Conservation (phyloP, 2,113 vertebrate species). For the Amblyopsis rosae region DNA sequence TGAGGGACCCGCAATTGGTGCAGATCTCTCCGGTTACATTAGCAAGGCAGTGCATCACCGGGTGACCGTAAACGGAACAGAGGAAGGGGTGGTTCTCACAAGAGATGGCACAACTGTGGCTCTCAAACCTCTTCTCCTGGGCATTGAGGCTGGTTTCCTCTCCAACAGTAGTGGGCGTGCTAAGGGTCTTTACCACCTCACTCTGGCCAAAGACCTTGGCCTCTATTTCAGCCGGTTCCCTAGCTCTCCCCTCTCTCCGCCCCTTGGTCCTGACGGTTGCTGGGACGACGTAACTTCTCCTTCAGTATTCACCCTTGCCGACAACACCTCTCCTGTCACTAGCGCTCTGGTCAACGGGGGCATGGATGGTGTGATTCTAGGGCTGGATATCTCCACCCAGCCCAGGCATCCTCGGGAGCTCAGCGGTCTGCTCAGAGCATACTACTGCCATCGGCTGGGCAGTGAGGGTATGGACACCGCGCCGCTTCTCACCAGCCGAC, state of each 20-base stretch:
- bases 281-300: slow-evolving; percentile 81
- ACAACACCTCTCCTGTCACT: slow-evolving; percentile 60
- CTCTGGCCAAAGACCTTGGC: slow-evolving; percentile 71
- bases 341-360: slow-evolving; percentile 81
- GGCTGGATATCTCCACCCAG: slow-evolving; percentile 56
- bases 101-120: slow-evolving; percentile 85
- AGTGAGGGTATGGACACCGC: slow-evolving; percentile 15
- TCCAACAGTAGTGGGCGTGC: not conserved
- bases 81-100: slow-evolving; percentile 78
- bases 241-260: rapidly evolving
- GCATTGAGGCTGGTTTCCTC: slow-evolving; percentile 77
- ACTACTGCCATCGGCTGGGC: slow-evolving; percentile 72
- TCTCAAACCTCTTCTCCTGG: slow-evolving; percentile 76
- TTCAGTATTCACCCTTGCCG: slow-evolving; percentile 74
- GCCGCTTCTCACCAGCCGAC: slow-evolving; percentile 70
- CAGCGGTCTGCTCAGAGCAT: slow-evolving; percentile 74
- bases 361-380: slow-evolving; percentile 85
- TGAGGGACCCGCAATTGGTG: slow-evolving; percentile 26
- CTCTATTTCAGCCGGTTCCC: slow-evolving; percentile 55
- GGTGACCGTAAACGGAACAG: slow-evolving; percentile 24
- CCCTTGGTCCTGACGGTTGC: slow-evolving; percentile 78
- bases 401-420: slow-evolving; percentile 33
- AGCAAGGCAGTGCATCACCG: slow-evolving; percentile 37
- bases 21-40: slow-evolving; percentile 50
- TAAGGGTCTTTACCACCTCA: slow-evolving; percentile 63